A percentile compares a stretch with the other conserved stretches of the same genome.
These are phyloP conservation scores for Lagocephalus sceleratus DNA, from an alignment of 2,797 vertebrate genomes.

Conservation along the genomic window DNA sequence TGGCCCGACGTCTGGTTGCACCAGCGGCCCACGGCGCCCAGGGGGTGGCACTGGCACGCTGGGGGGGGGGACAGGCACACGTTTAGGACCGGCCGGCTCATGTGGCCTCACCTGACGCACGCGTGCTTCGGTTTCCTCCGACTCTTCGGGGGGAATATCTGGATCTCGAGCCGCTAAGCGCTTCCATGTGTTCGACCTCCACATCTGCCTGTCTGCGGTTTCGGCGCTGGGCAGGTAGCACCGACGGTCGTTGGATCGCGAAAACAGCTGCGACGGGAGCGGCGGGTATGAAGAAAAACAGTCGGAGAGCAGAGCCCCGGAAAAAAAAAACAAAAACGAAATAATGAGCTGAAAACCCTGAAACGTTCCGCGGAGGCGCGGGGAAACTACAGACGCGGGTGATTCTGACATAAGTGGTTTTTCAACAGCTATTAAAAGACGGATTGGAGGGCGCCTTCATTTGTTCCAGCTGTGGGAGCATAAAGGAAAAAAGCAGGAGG, in stretches of 20 bases:
- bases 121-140: not conserved
- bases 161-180: not conserved
- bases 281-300: too few relatives aligned
- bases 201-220: too few relatives aligned
- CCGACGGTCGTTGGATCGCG: not conserved
- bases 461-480: not conserved
- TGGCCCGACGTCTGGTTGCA: conserved; percentile 91
- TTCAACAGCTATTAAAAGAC: not conserved
- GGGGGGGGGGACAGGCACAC: conserved; percentile 6
- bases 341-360: too few relatives aligned
- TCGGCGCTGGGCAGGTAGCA: not conserved
- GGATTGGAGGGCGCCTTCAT: not conserved
- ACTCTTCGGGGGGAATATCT: not conserved
- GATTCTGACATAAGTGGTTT: not conserved
- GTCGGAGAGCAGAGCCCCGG: too few relatives aligned
- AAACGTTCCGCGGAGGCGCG: too few relatives aligned
- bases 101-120: not conserved
- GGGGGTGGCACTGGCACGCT: conserved; percentile 87
- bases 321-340: too few relatives aligned
- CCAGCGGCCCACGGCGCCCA: conserved; percentile 82
- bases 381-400: not conserved
- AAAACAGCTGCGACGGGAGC: too few relatives aligned
- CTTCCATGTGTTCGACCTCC: not conserved
- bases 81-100: too few relatives aligned
- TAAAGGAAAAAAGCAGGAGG: too few relatives aligned